phyloP scores from a whole-genome alignment of 2,797 vertebrate genomes.

The Schizothorax lantsangensis region DNA sequence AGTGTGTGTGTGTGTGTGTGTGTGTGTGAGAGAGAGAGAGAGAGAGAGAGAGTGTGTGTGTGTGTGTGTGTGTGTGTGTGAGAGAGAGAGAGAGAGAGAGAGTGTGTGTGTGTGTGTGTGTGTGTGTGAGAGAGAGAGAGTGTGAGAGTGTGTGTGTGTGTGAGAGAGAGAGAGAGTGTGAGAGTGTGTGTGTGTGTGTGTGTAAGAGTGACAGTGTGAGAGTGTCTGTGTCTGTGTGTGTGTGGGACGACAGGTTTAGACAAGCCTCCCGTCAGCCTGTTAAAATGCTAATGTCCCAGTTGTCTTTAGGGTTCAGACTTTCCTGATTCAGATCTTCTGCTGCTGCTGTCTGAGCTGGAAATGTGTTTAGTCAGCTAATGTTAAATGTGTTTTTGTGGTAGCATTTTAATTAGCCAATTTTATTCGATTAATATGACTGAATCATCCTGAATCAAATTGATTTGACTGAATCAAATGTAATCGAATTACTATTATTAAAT shows the following conservation, averaged over 20 bases:
- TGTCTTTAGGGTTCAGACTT: constrained; percentile 56
- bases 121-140: no score
- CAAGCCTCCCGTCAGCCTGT: constrained; percentile 67
- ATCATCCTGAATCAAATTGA: background rate
- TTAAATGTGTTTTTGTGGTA: background rate
- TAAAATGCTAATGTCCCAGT: constrained; percentile 66
- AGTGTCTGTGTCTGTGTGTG: background rate
- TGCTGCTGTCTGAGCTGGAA: background rate
- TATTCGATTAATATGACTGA: background rate
- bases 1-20: no score
- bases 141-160: no score
- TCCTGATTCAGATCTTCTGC: background rate
- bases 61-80: no score
- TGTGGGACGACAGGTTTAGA: constrained; percentile 59
- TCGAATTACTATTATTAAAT: background rate
- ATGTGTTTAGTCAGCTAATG: background rate
- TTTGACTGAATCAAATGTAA: background rate
- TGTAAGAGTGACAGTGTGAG: constrained; percentile 39
- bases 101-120: no score
- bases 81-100: no score
- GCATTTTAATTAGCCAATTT: background rate
- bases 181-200: constrained; percentile 62
- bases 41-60: no score
- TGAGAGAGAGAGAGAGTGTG: no score
- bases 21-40: no score